phyloP scores from a whole-genome alignment of 2,888 invertebrate genomes.

The Parnassius smintheus region DNA sequence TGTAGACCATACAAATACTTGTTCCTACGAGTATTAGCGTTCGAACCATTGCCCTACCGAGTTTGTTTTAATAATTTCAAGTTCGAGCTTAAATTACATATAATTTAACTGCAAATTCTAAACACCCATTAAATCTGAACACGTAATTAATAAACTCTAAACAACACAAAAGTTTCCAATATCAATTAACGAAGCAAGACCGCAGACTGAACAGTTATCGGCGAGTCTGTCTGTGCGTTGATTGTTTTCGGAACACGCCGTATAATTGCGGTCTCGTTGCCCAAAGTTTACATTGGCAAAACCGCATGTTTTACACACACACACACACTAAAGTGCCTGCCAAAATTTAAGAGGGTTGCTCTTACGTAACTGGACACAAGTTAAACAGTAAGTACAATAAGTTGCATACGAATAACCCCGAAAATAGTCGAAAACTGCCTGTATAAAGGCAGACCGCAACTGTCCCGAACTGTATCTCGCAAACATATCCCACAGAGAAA shows the following conservation, averaged over 20 bases:
- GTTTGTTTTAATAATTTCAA: no score
- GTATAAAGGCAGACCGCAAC: conserved; percentile 21
- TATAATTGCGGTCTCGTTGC: conserved; percentile 52
- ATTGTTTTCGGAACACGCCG: conserved; percentile 61
- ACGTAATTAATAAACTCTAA: not conserved
- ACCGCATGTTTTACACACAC: conserved; percentile 29
- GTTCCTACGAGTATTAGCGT: not conserved
- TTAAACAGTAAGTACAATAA: conserved; percentile 5
- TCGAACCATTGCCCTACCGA: not conserved
- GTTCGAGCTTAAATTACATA: no score
- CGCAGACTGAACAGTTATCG: conserved; percentile 41
- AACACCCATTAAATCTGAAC: not conserved
- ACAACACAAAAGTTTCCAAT: conserved; percentile 24
- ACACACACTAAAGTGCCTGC: conserved; percentile 18
- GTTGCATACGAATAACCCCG: conserved; percentile 3
- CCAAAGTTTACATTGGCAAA: conserved; percentile 30
- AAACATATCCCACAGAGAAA: conserved; percentile 36
- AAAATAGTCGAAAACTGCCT: conserved; percentile 17
- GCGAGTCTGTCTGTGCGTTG: conserved; percentile 43
- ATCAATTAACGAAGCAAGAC: conserved; percentile 28
- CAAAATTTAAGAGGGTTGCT: conserved; percentile 4
- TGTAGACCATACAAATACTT: no score
- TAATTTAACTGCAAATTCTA: not conserved
- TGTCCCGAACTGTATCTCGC: conserved; percentile 33
- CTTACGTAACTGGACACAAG: conserved; percentile 13